Evolutionary conservation across 2,888 invertebrate genomes (phyloP).

Genomic region (Tethea ocularis): DNA sequence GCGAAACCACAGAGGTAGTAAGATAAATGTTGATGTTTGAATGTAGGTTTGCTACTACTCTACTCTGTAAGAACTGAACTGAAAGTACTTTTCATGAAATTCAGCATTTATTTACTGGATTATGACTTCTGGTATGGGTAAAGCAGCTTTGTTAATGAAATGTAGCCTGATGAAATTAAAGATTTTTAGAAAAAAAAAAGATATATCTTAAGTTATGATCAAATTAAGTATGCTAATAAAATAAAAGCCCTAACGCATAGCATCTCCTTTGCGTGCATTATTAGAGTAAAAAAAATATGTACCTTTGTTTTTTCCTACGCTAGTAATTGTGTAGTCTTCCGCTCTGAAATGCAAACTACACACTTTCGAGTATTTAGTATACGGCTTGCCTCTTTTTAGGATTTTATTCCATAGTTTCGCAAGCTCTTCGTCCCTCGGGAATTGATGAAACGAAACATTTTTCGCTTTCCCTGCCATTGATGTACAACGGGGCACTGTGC

Average conservation of each 20-base stretch:
- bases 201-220: too few relatives aligned
- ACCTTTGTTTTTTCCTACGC: conserved; percentile 76
- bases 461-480: conserved; percentile 80
- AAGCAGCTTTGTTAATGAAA: too few relatives aligned
- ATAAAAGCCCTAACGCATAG: conserved; percentile 6
- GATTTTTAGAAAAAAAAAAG: too few relatives aligned
- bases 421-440: conserved; percentile 72
- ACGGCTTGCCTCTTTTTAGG: conserved; percentile 76
- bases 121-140: too few relatives aligned
- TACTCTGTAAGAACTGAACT: too few relatives aligned
- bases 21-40: too few relatives aligned
- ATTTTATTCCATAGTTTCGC: conserved; percentile 76
- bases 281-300: conserved; percentile 21
- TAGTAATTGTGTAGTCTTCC: conserved; percentile 75
- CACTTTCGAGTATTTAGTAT: conserved; percentile 80
- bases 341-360: conserved; percentile 77
- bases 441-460: conserved; percentile 79
- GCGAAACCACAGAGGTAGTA: too few relatives aligned
- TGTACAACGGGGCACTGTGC: conserved; percentile 79
- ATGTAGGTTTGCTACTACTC: too few relatives aligned
- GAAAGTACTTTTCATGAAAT: too few relatives aligned
- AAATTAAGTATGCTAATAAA: too few relatives aligned
- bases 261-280: background rate
- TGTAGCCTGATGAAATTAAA: too few relatives aligned
- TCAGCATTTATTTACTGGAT: too few relatives aligned